phyloP scores from a whole-genome alignment of 2,113 vertebrate genomes.

The Lethenteron reissneri region DNA sequence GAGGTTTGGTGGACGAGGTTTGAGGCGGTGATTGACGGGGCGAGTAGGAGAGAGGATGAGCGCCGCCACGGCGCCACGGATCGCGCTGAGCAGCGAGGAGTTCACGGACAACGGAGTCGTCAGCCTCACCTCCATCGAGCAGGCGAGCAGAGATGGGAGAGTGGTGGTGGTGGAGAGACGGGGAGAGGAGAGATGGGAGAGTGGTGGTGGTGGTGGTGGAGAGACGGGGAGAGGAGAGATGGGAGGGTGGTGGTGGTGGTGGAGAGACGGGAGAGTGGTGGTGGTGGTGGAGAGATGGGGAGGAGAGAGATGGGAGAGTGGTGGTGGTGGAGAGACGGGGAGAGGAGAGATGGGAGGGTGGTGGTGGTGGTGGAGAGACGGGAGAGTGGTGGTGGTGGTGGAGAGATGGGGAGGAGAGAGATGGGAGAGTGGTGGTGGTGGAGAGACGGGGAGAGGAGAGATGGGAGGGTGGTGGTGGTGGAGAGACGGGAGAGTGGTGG shows the following conservation, averaged over 20 bases:
- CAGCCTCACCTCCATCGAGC: too few relatives aligned
- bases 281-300: neutral
- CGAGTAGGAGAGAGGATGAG: too few relatives aligned
- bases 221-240: neutral
- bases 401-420: too few relatives aligned
- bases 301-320: neutral
- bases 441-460: neutral
- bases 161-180: too few relatives aligned
- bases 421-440: neutral
- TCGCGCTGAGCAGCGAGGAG: too few relatives aligned
- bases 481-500: neutral
- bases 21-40: too few relatives aligned
- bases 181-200: neutral
- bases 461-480: neutral
- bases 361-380: slow-evolving; percentile 17
- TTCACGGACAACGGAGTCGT: too few relatives aligned
- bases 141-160: too few relatives aligned
- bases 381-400: slow-evolving; percentile 14
- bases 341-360: too few relatives aligned
- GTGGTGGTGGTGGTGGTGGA: neutral
- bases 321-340: neutral
- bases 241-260: neutral
- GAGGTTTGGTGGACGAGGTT: too few relatives aligned
- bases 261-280: neutral
- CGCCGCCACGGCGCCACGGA: too few relatives aligned